Evolutionary conservation across 2,113 vertebrate genomes (phyloP).

Genomic region (Meriones unguiculatus): DNA sequence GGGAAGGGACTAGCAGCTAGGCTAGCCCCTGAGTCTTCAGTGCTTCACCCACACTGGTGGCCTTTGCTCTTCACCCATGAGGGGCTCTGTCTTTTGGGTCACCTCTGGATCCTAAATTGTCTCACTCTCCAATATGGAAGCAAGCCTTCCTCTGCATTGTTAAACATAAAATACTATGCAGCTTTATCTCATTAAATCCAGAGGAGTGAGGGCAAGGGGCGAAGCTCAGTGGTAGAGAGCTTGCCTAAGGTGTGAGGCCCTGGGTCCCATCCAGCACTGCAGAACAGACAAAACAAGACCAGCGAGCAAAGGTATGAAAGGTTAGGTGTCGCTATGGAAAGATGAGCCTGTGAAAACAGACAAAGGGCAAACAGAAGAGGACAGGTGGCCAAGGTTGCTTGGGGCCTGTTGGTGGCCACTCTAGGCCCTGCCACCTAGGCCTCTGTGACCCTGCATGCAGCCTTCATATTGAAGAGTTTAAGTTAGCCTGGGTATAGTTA

Average conservation of each 20-base stretch:
- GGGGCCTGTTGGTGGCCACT: background rate
- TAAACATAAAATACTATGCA: background rate
- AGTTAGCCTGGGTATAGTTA: too few species aligned
- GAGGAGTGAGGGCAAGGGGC: background rate
- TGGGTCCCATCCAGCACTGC: background rate
- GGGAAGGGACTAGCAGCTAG: background rate
- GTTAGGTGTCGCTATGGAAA: background rate
- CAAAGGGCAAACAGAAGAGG: background rate
- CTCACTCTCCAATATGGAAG: background rate
- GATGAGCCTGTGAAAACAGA: background rate
- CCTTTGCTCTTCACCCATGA: background rate
- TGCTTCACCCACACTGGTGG: background rate
- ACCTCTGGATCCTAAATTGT: background rate
- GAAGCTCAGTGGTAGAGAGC: background rate
- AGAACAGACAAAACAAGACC: background rate
- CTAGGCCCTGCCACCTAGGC: background rate
- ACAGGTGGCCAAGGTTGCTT: background rate
- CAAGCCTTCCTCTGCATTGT: background rate
- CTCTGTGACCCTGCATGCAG: background rate
- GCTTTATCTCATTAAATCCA: background rate
- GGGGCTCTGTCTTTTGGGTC: background rate
- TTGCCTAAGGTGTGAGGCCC: background rate
- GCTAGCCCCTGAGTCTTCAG: background rate
- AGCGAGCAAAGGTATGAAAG: background rate
- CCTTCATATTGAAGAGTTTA: background rate